Conservation (phyloP, 2,888 invertebrate genomes). For the Euclidia mi region DNA sequence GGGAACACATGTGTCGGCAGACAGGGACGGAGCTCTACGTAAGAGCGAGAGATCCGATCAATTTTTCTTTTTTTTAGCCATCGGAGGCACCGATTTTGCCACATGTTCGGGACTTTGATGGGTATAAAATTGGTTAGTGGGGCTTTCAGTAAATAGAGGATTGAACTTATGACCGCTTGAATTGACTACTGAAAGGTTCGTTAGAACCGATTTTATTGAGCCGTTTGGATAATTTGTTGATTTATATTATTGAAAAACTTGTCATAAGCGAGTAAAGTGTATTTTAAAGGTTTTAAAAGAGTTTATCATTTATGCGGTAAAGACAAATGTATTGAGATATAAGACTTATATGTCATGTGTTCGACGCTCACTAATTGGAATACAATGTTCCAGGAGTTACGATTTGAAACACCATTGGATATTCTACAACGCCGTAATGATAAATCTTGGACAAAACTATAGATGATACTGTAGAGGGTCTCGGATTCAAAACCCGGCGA, state of each 20-base stretch:
- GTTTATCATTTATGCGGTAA: too few species aligned
- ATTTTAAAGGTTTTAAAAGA: background rate
- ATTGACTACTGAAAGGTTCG: constrained; percentile 19
- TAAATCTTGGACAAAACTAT: too few species aligned
- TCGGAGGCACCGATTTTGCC: constrained; percentile 79
- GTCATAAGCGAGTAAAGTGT: too few species aligned
- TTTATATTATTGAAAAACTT: too few species aligned
- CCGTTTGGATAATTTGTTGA: constrained; percentile 11
- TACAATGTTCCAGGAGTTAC: too few species aligned
- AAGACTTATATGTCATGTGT: too few species aligned
- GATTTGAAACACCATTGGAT: too few species aligned
- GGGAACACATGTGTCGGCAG: constrained; percentile 76
- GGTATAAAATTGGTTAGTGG: constrained; percentile 66
- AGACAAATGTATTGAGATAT: too few species aligned
- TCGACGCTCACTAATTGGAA: too few species aligned
- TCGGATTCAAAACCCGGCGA: too few species aligned
- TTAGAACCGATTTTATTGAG: background rate
- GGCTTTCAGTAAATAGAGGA: constrained; percentile 42
- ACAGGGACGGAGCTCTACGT: constrained; percentile 61
- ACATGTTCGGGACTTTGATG: constrained; percentile 71
- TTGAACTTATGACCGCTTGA: constrained; percentile 23
- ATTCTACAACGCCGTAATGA: too few species aligned
- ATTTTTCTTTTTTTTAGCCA: constrained; percentile 64
- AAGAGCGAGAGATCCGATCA: constrained; percentile 52
- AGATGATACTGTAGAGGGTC: too few species aligned